Evolutionary conservation across 2,113 vertebrate genomes (phyloP).

Genomic region (Procavia capensis): DNA sequence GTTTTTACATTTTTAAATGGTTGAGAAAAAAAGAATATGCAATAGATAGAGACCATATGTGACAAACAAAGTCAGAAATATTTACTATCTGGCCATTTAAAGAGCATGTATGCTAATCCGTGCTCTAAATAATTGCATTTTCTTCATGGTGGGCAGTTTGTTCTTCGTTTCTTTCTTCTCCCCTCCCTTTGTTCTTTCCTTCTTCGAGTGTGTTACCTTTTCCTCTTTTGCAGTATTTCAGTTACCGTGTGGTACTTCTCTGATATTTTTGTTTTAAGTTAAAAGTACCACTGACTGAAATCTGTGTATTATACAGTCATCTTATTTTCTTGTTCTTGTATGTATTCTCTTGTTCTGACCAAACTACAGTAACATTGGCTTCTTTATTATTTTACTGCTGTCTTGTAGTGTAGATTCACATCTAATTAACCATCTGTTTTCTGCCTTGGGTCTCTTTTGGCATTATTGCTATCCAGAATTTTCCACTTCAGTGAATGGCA

Average conservation of each 20-base stretch:
- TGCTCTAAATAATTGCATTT: slow-evolving; percentile 4
- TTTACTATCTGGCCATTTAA: background rate
- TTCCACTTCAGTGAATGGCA: slow-evolving; percentile 46
- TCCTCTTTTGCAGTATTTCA: background rate
- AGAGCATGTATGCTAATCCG: background rate
- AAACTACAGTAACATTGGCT: background rate
- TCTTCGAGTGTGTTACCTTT: background rate
- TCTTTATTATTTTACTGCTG: background rate
- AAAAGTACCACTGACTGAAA: background rate
- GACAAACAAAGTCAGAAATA: background rate
- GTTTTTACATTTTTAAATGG: slow-evolving; percentile 25
- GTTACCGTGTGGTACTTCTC: background rate
- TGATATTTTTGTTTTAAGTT: slow-evolving; percentile 31
- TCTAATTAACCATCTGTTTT: slow-evolving; percentile 46
- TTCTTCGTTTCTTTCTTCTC: background rate
- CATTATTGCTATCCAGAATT: slow-evolving; percentile 43
- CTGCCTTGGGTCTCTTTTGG: slow-evolving; percentile 36
- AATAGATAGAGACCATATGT: background rate
- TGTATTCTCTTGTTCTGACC: slow-evolving; percentile 3
- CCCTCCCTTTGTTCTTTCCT: background rate
- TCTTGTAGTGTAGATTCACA: slow-evolving; percentile 21
- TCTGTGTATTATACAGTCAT: background rate
- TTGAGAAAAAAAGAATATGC: background rate
- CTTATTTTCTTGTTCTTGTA: slow-evolving; percentile 13
- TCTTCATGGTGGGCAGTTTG: background rate